Conservation (phyloP, 2,113 vertebrate species). For the Nibea coibor region DNA sequence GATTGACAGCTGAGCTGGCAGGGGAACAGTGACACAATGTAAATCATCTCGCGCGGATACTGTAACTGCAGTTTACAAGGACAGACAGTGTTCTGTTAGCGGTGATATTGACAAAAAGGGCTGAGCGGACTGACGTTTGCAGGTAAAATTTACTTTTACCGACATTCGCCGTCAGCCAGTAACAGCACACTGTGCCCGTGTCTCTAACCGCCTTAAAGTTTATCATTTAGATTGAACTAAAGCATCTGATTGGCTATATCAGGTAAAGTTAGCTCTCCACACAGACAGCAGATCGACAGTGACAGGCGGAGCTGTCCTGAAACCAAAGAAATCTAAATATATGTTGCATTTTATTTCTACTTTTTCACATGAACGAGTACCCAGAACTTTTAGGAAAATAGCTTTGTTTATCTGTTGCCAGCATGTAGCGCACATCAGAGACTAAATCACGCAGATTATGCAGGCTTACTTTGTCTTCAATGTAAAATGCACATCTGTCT, state of each 20-base stretch:
- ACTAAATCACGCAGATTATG: conserved; percentile 25
- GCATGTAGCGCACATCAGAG: neutral
- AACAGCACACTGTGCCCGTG: neutral
- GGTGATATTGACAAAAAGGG: neutral
- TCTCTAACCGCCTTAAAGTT: neutral
- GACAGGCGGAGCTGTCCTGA: neutral
- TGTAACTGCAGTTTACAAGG: conserved; percentile 18
- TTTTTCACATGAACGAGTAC: neutral
- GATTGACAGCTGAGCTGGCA: conserved; percentile 45
- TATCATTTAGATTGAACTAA: neutral
- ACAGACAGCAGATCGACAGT: neutral
- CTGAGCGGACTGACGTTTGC: neutral
- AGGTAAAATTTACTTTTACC: neutral
- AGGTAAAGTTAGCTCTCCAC: too few relatives aligned
- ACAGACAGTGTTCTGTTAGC: conserved; percentile 13
- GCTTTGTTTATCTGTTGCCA: neutral
- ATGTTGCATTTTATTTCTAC: neutral
- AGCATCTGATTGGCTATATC: neutral
- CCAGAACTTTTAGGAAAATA: neutral
- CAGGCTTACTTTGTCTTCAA: conserved; percentile 24
- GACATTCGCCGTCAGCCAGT: neutral
- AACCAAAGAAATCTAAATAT: neutral
- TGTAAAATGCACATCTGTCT: conserved; percentile 41
- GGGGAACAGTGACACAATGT: conserved; percentile 12
- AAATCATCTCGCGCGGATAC: conserved; percentile 13